A percentile compares a stretch with the other conserved stretches of the same genome.
Evolutionary conservation across 2,797 vertebrate species (phyloP).

Genomic region (Lycodopsis pacificus): DNA sequence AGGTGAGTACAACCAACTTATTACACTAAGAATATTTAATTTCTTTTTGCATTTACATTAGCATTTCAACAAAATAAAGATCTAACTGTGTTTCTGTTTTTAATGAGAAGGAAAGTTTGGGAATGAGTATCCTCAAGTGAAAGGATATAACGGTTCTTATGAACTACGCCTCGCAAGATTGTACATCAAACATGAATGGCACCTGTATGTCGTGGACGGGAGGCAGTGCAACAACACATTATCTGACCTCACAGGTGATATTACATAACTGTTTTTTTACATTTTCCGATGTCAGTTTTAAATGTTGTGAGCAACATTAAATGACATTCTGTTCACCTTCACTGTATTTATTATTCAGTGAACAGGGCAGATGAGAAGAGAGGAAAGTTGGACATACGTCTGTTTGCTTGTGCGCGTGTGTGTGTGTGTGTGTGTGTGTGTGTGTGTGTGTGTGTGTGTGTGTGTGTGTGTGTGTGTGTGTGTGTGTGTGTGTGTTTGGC

Average conservation of each 20-base stretch:
- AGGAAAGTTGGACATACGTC: background rate
- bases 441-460: background rate
- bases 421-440: background rate
- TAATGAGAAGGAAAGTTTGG: fast-evolving
- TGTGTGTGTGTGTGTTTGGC: background rate
- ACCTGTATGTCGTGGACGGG: background rate
- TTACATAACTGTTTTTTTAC: background rate
- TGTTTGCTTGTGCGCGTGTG: background rate
- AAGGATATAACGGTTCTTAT: fast-evolving
- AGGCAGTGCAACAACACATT: fast-evolving
- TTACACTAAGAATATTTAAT: background rate
- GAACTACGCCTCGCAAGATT: background rate
- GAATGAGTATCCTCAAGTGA: fast-evolving
- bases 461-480: background rate
- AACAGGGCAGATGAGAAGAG: background rate
- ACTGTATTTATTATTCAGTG: background rate
- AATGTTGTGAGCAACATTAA: background rate
- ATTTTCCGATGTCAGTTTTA: background rate
- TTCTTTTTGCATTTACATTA: background rate
- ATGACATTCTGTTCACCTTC: background rate
- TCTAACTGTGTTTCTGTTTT: background rate
- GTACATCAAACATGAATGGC: fast-evolving
- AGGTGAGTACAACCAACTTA: background rate
- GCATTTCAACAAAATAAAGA: background rate
- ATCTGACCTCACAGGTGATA: fast-evolving